Conservation (phyloP, 2,113 vertebrate genomes). For the Raja brachyura region DNA sequence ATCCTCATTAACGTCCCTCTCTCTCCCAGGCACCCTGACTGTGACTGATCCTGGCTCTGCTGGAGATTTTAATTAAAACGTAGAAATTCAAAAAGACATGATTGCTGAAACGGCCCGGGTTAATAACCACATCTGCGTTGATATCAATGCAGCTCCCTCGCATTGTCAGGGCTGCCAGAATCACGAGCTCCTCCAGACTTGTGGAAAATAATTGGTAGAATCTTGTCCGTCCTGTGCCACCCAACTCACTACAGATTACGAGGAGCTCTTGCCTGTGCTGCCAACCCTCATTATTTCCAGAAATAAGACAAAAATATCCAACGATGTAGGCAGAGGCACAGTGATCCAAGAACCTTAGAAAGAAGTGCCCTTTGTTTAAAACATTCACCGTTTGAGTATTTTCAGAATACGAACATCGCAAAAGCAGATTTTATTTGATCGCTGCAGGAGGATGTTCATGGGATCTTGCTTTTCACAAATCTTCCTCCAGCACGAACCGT, state of each 20-base stretch:
- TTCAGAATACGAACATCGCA: neutral
- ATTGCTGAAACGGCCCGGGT: slow-evolving; percentile 13
- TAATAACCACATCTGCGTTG: slow-evolving; percentile 1
- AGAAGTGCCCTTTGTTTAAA: neutral
- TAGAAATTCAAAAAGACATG: slow-evolving; percentile 18
- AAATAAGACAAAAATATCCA: neutral
- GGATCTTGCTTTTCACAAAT: too few species aligned
- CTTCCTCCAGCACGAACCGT: too few species aligned
- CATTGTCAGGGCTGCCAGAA: slow-evolving; percentile 24
- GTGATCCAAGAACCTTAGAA: neutral
- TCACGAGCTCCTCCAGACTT: neutral
- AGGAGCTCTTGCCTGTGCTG: neutral
- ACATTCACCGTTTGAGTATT: neutral
- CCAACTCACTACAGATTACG: neutral
- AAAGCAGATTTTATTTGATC: too few species aligned
- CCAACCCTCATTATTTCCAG: slow-evolving; percentile 21
- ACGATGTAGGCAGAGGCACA: neutral
- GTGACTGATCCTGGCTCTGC: neutral
- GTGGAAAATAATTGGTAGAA: slow-evolving; percentile 33
- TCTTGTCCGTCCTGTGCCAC: neutral
- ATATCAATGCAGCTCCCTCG: slow-evolving; percentile 26
- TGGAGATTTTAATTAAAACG: slow-evolving; percentile 17
- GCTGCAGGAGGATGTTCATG: too few species aligned
- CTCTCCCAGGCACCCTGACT: neutral
- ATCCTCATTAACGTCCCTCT: slow-evolving; percentile 9